Percentiles rank a stretch among this genome's conserved stretches.
phyloP scores from a whole-genome alignment of 2,113 vertebrate genomes.

The Ginglymostoma cirratum region DNA sequence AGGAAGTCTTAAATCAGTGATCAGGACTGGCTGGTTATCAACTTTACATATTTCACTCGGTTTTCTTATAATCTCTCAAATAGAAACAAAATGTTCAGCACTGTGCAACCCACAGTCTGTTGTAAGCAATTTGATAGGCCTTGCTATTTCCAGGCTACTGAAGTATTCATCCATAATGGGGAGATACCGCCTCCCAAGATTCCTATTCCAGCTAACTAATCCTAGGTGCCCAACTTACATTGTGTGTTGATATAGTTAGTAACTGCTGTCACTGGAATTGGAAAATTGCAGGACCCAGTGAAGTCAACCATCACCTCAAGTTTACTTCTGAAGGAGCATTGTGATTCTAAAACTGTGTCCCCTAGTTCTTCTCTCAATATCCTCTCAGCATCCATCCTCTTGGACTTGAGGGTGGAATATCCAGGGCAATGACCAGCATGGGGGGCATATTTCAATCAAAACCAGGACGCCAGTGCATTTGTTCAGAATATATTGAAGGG shows the following conservation, averaged over 20 bases:
- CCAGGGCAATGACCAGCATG: neutral
- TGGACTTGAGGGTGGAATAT: neutral
- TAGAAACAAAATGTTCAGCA: neutral
- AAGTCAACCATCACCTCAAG: neutral
- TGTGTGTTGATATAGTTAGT: neutral
- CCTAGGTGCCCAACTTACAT: neutral
- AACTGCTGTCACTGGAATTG: neutral
- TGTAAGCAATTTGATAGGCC: neutral
- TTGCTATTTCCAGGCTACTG: neutral
- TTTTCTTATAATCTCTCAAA: neutral
- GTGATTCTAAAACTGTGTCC: neutral
- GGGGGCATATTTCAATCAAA: neutral
- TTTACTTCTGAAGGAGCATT: neutral
- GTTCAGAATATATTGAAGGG: neutral
- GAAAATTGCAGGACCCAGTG: neutral
- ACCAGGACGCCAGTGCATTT: neutral
- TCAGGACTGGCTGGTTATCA: neutral
- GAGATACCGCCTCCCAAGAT: neutral
- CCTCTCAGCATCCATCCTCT: no score
- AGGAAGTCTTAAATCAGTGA: neutral
- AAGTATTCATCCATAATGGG: neutral
- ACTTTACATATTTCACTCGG: neutral
- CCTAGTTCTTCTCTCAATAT: no score
- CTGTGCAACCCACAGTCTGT: neutral
- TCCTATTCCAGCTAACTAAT: neutral